These are phyloP conservation scores for Climacteris rufus DNA, from an alignment of 2,113 vertebrate genomes.

Conservation along the genomic window DNA sequence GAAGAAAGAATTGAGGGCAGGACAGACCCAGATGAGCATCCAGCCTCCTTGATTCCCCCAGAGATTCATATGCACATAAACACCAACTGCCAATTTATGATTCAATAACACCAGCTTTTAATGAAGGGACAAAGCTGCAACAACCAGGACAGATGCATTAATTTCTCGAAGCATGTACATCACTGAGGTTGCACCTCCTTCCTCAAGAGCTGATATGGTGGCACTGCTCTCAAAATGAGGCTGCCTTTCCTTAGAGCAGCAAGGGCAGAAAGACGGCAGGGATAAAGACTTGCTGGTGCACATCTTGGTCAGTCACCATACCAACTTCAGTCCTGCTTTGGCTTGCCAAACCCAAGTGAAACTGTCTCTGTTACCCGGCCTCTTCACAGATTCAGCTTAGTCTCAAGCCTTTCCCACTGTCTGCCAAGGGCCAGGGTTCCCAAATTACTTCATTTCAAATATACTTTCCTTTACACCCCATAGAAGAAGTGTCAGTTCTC, in stretches of 20 bases:
- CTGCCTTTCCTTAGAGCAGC: background rate
- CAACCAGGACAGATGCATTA: background rate
- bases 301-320: rapidly evolving
- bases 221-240: background rate
- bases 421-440: background rate
- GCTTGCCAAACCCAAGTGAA: background rate
- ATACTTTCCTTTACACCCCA: background rate
- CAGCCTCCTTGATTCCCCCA: background rate
- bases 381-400: background rate
- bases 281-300: background rate
- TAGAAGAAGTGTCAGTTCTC: background rate
- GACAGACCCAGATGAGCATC: background rate
- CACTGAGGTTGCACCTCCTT: background rate
- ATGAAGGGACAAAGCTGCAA: background rate
- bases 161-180: rapidly evolving
- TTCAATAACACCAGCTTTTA: background rate
- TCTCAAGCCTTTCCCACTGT: background rate
- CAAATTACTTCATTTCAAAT: background rate
- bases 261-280: background rate
- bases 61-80: background rate
- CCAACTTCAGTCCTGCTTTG: background rate
- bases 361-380: background rate
- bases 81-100: background rate
- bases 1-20: background rate
- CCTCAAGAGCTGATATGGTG: background rate